A percentile compares a stretch with the other conserved stretches of the same genome.
These are phyloP conservation scores for Noctua janthe DNA, from an alignment of 2,888 invertebrate species.

Conservation along the genomic window DNA sequence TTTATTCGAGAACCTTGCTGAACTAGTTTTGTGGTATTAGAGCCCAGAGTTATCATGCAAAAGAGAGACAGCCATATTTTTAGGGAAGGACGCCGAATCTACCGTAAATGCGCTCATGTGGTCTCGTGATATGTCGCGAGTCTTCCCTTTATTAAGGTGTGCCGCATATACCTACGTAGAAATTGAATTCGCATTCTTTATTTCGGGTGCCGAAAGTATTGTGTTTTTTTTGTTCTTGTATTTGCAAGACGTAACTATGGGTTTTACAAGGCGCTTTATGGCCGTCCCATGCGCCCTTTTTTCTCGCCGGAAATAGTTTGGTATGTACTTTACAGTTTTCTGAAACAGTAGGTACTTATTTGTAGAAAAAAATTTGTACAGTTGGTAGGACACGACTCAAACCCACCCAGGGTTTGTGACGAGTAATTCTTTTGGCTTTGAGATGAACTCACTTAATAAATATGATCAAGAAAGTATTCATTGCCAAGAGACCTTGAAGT, in stretches of 20 bases:
- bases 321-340: not conserved
- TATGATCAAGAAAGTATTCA: not conserved
- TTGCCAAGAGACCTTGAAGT: not conserved
- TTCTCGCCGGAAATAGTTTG: not conserved
- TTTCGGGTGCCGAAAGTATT: slow-evolving; percentile 7
- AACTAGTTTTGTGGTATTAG: not conserved
- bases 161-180: slow-evolving; percentile 39
- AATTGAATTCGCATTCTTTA: slow-evolving; percentile 51
- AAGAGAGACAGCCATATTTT: not conserved
- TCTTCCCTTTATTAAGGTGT: slow-evolving; percentile 39
- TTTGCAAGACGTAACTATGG: not conserved
- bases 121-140: slow-evolving; percentile 7
- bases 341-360: not conserved
- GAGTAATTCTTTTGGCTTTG: not conserved
- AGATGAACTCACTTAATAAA: not conserved
- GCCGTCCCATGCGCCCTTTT: not conserved
- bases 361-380: not conserved
- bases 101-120: slow-evolving; percentile 30
- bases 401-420: not conserved
- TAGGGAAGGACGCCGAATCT: not conserved
- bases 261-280: not conserved
- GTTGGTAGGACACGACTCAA: not conserved
- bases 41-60: not conserved
- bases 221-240: slow-evolving; percentile 28
- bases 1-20: too few relatives aligned